phyloP scores from a whole-genome alignment of 2,888 invertebrate genomes.

The Danaus chrysippus region DNA sequence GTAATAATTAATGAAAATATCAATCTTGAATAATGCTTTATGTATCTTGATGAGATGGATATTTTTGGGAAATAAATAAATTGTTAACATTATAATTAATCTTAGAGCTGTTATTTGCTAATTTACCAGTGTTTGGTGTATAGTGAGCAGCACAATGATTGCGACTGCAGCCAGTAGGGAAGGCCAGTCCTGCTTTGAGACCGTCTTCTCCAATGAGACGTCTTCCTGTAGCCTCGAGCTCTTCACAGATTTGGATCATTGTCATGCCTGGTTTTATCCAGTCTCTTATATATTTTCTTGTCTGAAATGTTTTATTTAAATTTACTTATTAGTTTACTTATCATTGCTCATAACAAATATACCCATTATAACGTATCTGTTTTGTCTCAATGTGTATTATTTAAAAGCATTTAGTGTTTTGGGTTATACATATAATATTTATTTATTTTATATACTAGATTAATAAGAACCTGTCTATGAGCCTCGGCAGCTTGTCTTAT shows the following conservation, averaged over 20 bases:
- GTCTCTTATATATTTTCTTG: slow-evolving; percentile 92
- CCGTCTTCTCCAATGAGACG: slow-evolving; percentile 96
- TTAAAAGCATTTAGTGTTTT: too few species aligned
- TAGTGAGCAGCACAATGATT: slow-evolving; percentile 99
- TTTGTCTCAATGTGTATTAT: too few species aligned
- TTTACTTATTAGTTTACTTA: not conserved
- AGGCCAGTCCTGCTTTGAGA: slow-evolving; percentile 94
- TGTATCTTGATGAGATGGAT: too few species aligned
- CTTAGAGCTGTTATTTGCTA: not conserved
- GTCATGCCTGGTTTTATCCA: slow-evolving; percentile 99
- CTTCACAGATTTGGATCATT: slow-evolving; percentile 99
- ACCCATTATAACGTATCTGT: too few species aligned
- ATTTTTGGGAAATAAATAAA: too few species aligned
- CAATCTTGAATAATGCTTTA: too few species aligned
- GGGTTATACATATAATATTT: not conserved
- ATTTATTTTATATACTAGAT: not conserved
- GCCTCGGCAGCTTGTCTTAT: slow-evolving; percentile 98
- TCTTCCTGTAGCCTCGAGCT: slow-evolving; percentile 94
- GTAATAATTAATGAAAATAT: too few species aligned
- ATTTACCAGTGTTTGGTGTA: slow-evolving; percentile 95
- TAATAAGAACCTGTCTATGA: slow-evolving; percentile 87
- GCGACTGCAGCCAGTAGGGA: slow-evolving; percentile 98
- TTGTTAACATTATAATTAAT: too few species aligned
- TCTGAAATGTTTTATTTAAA: slow-evolving; percentile 70
- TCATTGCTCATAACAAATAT: not conserved